Conservation (phyloP, 2,797 vertebrate species). For the Catharus ustulatus region DNA sequence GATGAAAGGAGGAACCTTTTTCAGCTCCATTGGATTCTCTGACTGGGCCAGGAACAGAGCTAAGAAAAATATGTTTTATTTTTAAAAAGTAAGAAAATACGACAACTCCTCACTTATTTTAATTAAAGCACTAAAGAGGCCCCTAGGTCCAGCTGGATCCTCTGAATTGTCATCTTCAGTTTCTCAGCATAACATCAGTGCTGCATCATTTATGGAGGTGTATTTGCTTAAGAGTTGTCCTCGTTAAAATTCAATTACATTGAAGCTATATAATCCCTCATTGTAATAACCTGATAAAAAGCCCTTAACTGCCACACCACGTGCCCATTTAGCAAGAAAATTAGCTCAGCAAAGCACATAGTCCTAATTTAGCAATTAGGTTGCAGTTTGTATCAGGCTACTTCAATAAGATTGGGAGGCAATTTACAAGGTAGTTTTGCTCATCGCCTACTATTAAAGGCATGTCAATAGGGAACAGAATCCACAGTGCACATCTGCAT, state of each 20-base stretch:
- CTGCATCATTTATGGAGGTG: slow-evolving; percentile 47
- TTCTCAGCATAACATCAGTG: neutral
- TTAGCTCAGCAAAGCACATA: slow-evolving; percentile 50
- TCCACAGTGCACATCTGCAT: neutral
- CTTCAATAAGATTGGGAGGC: slow-evolving; percentile 40
- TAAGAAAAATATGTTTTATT: neutral
- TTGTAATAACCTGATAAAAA: slow-evolving; percentile 68
- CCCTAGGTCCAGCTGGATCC: neutral
- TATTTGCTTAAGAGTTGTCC: slow-evolving; percentile 45
- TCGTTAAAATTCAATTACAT: slow-evolving; percentile 70
- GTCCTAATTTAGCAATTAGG: slow-evolving; percentile 60
- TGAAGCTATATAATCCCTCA: slow-evolving; percentile 48
- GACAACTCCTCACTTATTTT: neutral
- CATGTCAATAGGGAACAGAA: neutral
- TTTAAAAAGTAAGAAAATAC: neutral
- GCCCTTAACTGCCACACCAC: slow-evolving; percentile 34
- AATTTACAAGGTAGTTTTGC: slow-evolving; percentile 46
- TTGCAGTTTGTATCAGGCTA: slow-evolving; percentile 29
- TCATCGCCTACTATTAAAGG: slow-evolving; percentile 1
- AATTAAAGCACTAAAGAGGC: slow-evolving; percentile 10
- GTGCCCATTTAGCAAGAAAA: slow-evolving; percentile 52
- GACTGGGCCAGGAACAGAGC: neutral
- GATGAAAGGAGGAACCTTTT: neutral
- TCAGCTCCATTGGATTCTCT: neutral
- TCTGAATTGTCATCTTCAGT: slow-evolving; percentile 8